Evolutionary conservation across 2,797 vertebrate genomes (phyloP).

Genomic region (Manis crassicaudata): DNA sequence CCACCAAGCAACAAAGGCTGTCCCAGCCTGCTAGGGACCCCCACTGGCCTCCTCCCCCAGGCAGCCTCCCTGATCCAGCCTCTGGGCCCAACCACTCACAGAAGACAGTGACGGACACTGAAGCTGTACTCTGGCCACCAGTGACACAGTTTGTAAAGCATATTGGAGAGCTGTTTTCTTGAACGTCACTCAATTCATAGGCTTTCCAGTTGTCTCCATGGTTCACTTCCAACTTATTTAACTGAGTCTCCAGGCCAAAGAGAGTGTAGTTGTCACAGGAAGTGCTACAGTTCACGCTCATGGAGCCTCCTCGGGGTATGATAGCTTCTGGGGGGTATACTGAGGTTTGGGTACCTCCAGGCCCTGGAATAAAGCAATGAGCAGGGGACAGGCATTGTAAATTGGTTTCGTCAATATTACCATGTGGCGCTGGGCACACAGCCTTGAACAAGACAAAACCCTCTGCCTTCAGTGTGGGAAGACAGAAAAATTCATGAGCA

Average conservation of each 20-base stretch:
- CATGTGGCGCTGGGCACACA: not conserved
- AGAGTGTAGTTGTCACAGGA: fast-evolving
- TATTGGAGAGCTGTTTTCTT: fast-evolving
- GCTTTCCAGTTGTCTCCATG: not conserved
- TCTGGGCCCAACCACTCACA: slow-evolving; percentile 65
- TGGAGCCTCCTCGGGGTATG: not conserved
- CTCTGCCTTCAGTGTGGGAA: not conserved
- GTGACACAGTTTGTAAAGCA: slow-evolving; percentile 58
- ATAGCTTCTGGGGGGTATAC: not conserved
- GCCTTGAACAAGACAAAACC: not conserved
- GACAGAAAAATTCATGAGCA: not conserved
- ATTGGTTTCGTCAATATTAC: not conserved
- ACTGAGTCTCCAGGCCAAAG: slow-evolving; percentile 56
- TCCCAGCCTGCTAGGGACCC: not conserved
- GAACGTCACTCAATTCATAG: slow-evolving; percentile 31
- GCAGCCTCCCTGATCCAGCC: not conserved
- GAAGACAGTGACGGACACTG: slow-evolving; percentile 19
- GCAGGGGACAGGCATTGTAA: not conserved
- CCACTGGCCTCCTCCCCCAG: not conserved
- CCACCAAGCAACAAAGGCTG: not conserved
- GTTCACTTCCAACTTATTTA: fast-evolving
- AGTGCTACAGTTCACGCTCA: slow-evolving; percentile 59
- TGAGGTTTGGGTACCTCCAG: not conserved
- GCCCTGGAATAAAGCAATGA: not conserved
- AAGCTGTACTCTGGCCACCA: fast-evolving